Evolutionary conservation across 2,113 vertebrate genomes (phyloP).

Genomic region (Rhodinocichla rosea): DNA sequence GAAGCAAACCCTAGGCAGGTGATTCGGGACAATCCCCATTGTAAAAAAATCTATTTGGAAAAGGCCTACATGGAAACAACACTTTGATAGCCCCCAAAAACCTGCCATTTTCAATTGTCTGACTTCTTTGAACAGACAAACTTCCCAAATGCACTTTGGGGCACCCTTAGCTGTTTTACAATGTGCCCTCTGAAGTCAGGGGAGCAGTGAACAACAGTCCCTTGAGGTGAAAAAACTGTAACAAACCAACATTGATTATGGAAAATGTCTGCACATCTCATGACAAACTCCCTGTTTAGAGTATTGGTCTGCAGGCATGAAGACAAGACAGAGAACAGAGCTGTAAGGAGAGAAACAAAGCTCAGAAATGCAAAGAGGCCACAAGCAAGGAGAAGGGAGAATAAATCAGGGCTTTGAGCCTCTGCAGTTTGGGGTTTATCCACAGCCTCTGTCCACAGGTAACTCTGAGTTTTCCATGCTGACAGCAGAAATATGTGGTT

Average conservation of each 20-base stretch:
- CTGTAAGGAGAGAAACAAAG: background rate
- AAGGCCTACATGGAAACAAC: background rate
- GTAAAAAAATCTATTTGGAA: background rate
- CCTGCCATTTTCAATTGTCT: fast-evolving
- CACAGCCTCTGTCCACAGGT: background rate
- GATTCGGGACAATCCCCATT: background rate
- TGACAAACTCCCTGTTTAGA: background rate
- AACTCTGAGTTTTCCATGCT: fast-evolving
- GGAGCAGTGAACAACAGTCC: background rate
- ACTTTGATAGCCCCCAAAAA: background rate
- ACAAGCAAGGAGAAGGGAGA: background rate
- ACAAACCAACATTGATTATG: background rate
- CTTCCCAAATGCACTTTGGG: background rate
- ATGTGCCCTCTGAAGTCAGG: background rate
- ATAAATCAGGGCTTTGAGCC: background rate
- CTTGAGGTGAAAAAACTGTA: background rate
- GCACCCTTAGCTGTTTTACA: background rate
- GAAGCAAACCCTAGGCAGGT: background rate
- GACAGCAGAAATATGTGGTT: background rate
- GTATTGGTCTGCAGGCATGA: background rate
- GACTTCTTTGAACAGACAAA: background rate
- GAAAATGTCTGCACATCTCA: background rate
- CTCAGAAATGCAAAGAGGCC: background rate
- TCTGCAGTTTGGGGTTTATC: background rate
- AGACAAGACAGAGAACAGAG: background rate